phyloP scores from a whole-genome alignment of 2,113 vertebrate genomes.

The Saimiri boliviensis region DNA sequence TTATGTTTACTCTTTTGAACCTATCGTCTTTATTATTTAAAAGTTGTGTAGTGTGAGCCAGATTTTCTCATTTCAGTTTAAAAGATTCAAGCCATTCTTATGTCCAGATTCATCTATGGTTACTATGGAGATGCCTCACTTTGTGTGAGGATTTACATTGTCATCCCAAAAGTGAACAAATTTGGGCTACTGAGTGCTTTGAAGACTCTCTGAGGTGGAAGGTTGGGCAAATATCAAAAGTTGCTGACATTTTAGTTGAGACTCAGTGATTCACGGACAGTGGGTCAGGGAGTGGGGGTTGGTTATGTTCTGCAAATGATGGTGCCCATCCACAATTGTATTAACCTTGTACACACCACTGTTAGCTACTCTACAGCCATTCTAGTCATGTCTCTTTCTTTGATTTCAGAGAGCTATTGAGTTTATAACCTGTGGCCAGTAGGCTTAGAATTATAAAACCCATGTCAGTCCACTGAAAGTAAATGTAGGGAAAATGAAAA shows the following conservation, averaged over 20 bases:
- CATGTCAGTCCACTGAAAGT: background rate
- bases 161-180: background rate
- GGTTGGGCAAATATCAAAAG: background rate
- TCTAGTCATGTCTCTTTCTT: background rate
- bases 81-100: constrained; percentile 18
- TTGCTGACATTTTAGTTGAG: background rate
- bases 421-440: background rate
- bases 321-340: background rate
- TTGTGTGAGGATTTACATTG: background rate
- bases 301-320: too few relatives aligned
- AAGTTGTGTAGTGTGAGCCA: background rate
- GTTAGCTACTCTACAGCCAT: background rate
- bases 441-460: background rate
- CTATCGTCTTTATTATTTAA: constrained; percentile 28
- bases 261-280: too few relatives aligned
- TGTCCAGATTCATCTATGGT: constrained; percentile 37
- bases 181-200: background rate
- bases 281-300: too few relatives aligned
- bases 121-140: constrained; percentile 14
- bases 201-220: background rate
- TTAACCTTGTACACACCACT: background rate
- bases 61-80: background rate
- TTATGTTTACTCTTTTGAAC: constrained; percentile 17
- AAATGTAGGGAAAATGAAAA: background rate
- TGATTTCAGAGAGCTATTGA: background rate